These are phyloP conservation scores for Rattus norvegicus DNA, from an alignment of 2,113 vertebrate species.

Conservation along the genomic window GRCr8 NC_086019.1:99819001-99819500, in stretches of 20 bases:
- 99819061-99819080: not conserved
- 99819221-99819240: conserved; percentile 8
- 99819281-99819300: conserved; percentile 46
- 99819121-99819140: conserved; percentile 4
- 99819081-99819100: conserved; percentile 55
- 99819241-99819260: conserved; percentile 22
- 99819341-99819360: conserved; percentile 55
- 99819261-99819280: conserved; percentile 11
- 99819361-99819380: conserved; percentile 62
- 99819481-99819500: conserved; percentile 79
- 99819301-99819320: conserved; percentile 40
- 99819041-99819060: not conserved
- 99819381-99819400: conserved; percentile 7
- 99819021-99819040: conserved; percentile 69
- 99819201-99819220: not conserved
- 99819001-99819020: conserved; percentile 82
- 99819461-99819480: conserved; percentile 75
- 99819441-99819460: not conserved
- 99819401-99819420: not conserved
- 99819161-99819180: conserved; percentile 42
- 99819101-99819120: conserved; percentile 51
- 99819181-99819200: conserved; percentile 44
- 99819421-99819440: not conserved
- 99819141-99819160: conserved; percentile 48
- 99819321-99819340: conserved; percentile 58